Percentiles rank a stretch among this genome's conserved stretches.
phyloP scores from a whole-genome alignment of 2,888 invertebrate genomes.

The Creontiades dilutus region DNA sequence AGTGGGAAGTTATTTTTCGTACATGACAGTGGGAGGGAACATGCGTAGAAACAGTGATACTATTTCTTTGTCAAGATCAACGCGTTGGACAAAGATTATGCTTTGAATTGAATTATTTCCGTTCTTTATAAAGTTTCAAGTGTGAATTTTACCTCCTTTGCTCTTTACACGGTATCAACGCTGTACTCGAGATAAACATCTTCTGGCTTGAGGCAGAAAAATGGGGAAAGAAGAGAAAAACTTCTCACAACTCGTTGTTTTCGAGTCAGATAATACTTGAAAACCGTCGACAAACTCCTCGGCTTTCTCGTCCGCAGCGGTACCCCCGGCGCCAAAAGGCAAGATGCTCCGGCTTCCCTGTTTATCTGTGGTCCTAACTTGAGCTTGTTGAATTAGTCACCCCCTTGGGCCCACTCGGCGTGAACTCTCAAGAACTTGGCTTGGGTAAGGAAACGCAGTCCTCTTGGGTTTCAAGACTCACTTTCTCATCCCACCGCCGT shows the following conservation, averaged over 20 bases:
- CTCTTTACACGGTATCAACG: background rate
- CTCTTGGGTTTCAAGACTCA: conserved; percentile 26
- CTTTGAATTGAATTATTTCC: background rate
- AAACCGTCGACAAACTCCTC: conserved; percentile 41
- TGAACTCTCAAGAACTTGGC: conserved; percentile 64
- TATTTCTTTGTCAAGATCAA: no score
- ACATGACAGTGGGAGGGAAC: no score
- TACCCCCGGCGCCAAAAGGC: conserved; percentile 50
- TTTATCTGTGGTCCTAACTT: conserved; percentile 57
- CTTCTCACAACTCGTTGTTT: conserved; percentile 26
- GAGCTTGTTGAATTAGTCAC: conserved; percentile 68
- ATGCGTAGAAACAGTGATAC: no score
- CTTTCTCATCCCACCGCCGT: conserved; percentile 12
- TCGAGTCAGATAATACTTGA: conserved; percentile 49
- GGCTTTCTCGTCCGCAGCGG: conserved; percentile 17
- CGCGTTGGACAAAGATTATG: no score
- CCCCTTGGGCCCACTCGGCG: conserved; percentile 66
- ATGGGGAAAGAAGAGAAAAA: conserved; percentile 32
- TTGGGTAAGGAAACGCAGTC: conserved; percentile 43
- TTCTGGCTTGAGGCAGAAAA: conserved; percentile 19
- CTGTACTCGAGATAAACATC: conserved; percentile 18
- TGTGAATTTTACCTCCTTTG: background rate
- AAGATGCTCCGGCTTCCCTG: conserved; percentile 44
- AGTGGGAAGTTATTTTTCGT: no score
- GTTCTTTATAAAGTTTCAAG: background rate